These are phyloP conservation scores for Nansenia antarctica DNA, from an alignment of 2,113 vertebrate genomes.

Conservation along the genomic window DNA sequence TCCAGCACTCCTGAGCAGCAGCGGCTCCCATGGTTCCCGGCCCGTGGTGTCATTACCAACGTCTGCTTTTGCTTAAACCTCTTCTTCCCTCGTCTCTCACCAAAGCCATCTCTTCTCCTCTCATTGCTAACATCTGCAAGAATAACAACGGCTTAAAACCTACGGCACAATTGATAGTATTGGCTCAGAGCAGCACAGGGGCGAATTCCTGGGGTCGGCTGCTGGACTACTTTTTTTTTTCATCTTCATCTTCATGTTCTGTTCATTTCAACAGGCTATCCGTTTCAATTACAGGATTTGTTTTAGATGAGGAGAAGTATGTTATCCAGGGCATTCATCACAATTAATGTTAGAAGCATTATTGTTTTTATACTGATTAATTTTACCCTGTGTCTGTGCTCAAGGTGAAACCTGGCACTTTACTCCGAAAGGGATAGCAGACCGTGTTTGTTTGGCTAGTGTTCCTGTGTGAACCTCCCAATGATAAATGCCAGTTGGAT, in stretches of 20 bases:
- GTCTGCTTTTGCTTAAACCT: slow-evolving; percentile 70
- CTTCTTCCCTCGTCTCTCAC: slow-evolving; percentile 76
- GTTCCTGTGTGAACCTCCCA: background rate
- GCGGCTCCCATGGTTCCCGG: slow-evolving; percentile 65
- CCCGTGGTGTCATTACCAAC: slow-evolving; percentile 68
- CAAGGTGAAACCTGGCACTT: background rate
- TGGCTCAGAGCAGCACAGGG: slow-evolving; percentile 55
- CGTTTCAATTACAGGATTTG: slow-evolving; percentile 33
- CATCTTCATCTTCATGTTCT: slow-evolving; percentile 14
- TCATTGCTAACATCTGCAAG: slow-evolving; percentile 85
- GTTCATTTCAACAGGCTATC: slow-evolving; percentile 24
- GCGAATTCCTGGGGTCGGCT: slow-evolving; percentile 15
- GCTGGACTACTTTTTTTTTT: slow-evolving; percentile 4
- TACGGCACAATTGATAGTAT: slow-evolving; percentile 69
- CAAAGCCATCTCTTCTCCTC: slow-evolving; percentile 76
- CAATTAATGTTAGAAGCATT: slow-evolving; percentile 34
- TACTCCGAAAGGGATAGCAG: background rate
- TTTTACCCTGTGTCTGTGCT: slow-evolving; percentile 5
- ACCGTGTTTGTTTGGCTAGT: background rate
- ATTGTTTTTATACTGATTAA: slow-evolving; percentile 27
- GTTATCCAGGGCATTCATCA: slow-evolving; percentile 32
- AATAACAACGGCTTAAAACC: slow-evolving; percentile 72
- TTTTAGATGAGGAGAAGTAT: slow-evolving; percentile 7
- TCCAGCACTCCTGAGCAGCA: slow-evolving; percentile 64
- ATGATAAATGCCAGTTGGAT: background rate